Base-by-base conservation (phyloP, 2,797 vertebrate species). In the Scleropages formosus region DNA sequence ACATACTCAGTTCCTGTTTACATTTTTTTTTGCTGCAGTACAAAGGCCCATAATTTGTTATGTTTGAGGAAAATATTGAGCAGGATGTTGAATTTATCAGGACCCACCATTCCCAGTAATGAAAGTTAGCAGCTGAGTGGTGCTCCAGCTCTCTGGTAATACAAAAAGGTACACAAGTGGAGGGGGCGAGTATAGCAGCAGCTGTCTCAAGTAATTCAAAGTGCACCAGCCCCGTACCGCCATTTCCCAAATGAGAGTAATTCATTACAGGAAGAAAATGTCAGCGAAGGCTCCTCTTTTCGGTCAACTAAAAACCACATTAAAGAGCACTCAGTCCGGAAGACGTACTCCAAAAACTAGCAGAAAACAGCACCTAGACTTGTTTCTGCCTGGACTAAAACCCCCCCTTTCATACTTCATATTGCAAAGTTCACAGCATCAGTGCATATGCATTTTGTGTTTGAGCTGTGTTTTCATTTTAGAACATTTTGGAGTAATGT, bases 261-360 rank as follows among this genome's bases (percentile, higher is more conserved):
- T 76, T 80, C 78, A 86, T 85, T 86, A 73, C 44, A 44, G 51
- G 24, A 78, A 66, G 70, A 81, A 83, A 47, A 7, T 20, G 70
- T 56, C 16, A 56, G 77, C 71, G 26, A 74, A 77, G 78, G 73
- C 56, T 53, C 78, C 80, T 62, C 60, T 51, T 58, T 51, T 79
- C 77, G 71, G 75, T 77, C 88, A 87, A 91, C 83, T 39, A 31
- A 83, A 86, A 90, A 91, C 86, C 81, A 78, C 87, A 89, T 89
- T 89, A 83, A 79, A 71, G 77, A 73, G 82, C 82, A 78, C 82
- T 85, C 69, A 8, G 78, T 72, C 27, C 69, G 66, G 44, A 74
- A 70, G 8, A 39, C 4, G 11, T 8, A 13, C 27, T 46, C 16
- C 11, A 53, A 58, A 72, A 56, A 53, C 31, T 53, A 27, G 24